Evolutionary conservation across 2,113 vertebrate species (phyloP), one percentile per base, ranked within the genome.

Genomic region (Delphinapterus leucas): DNA sequence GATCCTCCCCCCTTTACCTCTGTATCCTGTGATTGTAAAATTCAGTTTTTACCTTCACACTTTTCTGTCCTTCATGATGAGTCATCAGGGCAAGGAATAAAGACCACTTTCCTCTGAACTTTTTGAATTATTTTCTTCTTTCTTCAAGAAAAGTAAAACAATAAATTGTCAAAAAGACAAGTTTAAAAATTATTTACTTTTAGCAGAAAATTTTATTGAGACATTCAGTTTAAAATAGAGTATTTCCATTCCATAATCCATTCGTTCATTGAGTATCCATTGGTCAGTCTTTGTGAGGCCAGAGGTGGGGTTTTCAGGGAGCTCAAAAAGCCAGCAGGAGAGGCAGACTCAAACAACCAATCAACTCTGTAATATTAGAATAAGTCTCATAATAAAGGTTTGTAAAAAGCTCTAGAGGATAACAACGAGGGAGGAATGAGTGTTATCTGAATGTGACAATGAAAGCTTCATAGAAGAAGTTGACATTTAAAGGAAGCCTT

Each of bases 11-110:
- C 36, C 47, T 65, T 96, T 81, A 71, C 68, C 14, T 93, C 41
- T 96, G 11, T 88, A 68, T 92, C 71, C 68, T 95, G 44, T 87
- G 53, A 93, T 83, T 90, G 31, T 96, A 94, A 95, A 94, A 81
- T 88, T 97, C 79, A 93, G 73, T 44, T 96, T 97, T 94, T 90
- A 49, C 96, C 76, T 92, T 95, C 65, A 84, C 33, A 97, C 28
- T 90, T 93, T 90, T 95, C 87, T 36, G 31, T 83, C 61, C 76
- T 95, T 96, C 41, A 17, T 76, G 65, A 82, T 97, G 65, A 96
- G 47, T 96, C 86, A 93, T 84, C 41, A 44, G 86, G 33, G 44
- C 21, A 93, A 90, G 81, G 25, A 93, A 89, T 93, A 44, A 89
- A 89, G 55, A n/a, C n/a, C 36, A 87, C 6, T 96, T 76, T 83